phyloP scores from a whole-genome alignment of 1,140 invertebrate genomes.

The Papilio aristodemus region DNA sequence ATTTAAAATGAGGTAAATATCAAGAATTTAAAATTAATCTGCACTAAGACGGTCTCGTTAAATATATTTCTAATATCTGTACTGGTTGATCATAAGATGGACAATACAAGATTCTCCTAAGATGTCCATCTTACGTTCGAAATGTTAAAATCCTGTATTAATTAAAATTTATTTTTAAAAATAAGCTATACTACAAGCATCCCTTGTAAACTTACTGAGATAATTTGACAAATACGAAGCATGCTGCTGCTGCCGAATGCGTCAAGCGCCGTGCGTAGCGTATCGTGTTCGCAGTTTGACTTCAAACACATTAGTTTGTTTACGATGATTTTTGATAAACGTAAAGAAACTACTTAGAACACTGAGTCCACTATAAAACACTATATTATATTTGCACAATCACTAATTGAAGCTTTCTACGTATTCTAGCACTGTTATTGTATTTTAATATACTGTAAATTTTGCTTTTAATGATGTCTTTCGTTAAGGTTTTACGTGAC shows the following conservation, averaged over 20 bases:
- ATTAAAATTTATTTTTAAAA: background rate
- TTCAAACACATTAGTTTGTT: background rate
- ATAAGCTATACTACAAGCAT: background rate
- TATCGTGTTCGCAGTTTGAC: background rate
- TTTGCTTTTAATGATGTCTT: background rate
- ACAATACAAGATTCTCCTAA: background rate
- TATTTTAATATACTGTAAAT: background rate
- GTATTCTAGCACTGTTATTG: background rate
- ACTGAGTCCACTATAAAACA: background rate
- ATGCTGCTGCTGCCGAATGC: background rate
- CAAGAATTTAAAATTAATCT: too few species aligned
- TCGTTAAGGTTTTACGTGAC: background rate
- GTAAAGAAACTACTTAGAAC: background rate
- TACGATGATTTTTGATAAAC: too few species aligned
- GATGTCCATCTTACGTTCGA: background rate
- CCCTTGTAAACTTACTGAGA: background rate
- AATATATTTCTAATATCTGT: too few species aligned
- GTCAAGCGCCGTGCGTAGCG: background rate
- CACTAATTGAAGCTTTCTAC: constrained; percentile 2
- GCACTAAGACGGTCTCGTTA: too few species aligned
- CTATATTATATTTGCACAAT: background rate
- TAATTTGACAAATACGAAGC: background rate
- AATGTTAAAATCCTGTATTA: background rate
- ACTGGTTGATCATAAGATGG: too few species aligned
- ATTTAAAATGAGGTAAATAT: too few species aligned